phyloP scores from a whole-genome alignment of 2,113 vertebrate genomes.

The Erinaceus europaeus region DNA sequence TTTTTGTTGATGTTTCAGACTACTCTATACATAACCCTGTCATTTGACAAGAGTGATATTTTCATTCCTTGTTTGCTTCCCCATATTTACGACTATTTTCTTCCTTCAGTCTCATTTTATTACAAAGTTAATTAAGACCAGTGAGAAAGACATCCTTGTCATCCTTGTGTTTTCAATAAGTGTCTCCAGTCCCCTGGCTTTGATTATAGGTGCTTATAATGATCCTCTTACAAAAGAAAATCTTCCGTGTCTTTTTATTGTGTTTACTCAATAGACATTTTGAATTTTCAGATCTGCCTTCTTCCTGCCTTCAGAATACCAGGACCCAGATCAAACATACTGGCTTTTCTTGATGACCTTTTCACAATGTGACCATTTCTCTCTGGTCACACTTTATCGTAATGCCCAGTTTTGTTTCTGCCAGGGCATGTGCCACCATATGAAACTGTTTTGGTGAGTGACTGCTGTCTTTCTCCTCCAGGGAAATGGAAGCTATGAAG shows the following conservation, averaged over 20 bases:
- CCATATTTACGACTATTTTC: constrained; percentile 37
- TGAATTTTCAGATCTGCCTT: constrained; percentile 16
- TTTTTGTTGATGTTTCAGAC: constrained; percentile 36
- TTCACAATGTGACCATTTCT: background rate
- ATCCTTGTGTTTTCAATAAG: constrained; percentile 44
- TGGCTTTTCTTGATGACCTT: background rate
- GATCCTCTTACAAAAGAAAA: constrained; percentile 27
- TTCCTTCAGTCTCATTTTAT: constrained; percentile 57
- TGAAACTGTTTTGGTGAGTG: background rate
- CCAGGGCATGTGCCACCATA: background rate
- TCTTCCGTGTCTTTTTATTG: background rate
- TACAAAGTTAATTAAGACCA: constrained; percentile 57
- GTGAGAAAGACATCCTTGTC: constrained; percentile 29
- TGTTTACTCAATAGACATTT: constrained; percentile 29
- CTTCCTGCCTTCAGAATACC: constrained; percentile 11
- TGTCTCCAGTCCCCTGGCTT: background rate
- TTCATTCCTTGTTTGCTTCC: constrained; percentile 56
- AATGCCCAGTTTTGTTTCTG: background rate
- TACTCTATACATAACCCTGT: constrained; percentile 47
- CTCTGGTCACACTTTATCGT: background rate
- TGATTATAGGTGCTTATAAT: background rate
- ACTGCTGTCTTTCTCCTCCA: background rate
- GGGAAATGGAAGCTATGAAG: background rate
- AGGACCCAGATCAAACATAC: background rate
- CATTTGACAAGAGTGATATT: constrained; percentile 39